phyloP scores from a whole-genome alignment of 2,888 invertebrate species.

The Hololepta plana region DNA sequence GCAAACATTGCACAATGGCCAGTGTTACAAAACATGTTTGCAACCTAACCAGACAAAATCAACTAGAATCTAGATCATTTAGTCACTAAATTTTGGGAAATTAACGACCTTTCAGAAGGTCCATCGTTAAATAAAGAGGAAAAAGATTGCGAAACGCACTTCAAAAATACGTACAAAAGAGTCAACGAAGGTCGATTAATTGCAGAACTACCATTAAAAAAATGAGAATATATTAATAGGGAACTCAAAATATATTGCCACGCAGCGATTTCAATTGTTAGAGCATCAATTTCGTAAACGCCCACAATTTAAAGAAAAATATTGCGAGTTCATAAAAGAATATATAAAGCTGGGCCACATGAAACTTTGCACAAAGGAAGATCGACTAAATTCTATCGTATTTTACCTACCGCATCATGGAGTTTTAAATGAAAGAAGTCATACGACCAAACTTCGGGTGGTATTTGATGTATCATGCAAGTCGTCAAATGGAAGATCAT shows the following conservation, averaged over 20 bases:
- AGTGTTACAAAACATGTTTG: no score
- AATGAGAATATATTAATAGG: constrained; percentile 6
- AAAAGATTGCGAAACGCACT: constrained; percentile 4
- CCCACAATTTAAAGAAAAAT: constrained; percentile 4
- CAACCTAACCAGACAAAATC: no score
- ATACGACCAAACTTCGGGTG: constrained; percentile 8
- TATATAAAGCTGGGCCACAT: constrained; percentile 6
- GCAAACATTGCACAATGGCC: no score
- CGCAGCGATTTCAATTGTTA: constrained; percentile 7
- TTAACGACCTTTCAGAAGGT: no score
- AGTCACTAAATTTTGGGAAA: no score
- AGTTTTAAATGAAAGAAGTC: constrained; percentile 8
- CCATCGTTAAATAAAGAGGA: no score
- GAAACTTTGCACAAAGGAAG: constrained; percentile 5
- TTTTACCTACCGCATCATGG: constrained; percentile 9
- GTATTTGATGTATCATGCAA: constrained; percentile 9
- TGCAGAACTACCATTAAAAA: constrained; percentile 8
- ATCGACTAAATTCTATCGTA: constrained; percentile 3
- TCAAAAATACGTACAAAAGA: constrained; percentile 4
- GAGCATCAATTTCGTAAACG: constrained; percentile 9
- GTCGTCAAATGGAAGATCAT: constrained; percentile 5
- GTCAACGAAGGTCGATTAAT: constrained; percentile 7
- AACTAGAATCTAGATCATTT: no score
- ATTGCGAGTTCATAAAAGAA: constrained; percentile 7
- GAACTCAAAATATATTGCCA: constrained; percentile 5